Conservation (phyloP, 2,797 vertebrate genomes). For the Smutsia temminckii region DNA sequence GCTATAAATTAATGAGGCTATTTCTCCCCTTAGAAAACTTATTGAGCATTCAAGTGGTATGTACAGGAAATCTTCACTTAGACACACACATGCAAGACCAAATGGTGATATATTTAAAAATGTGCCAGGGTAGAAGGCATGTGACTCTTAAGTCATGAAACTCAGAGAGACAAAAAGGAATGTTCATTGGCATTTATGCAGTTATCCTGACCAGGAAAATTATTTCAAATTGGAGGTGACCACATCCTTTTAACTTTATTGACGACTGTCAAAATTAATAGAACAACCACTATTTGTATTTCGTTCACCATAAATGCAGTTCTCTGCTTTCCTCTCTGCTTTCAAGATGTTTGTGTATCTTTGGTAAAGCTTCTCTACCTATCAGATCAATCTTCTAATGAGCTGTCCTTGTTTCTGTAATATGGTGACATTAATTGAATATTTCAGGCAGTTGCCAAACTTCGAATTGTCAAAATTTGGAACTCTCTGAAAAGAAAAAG, state of each 20-base stretch:
- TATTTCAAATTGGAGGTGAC: slow-evolving; percentile 13
- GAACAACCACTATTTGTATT: background rate
- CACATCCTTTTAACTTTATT: background rate
- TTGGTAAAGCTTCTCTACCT: background rate
- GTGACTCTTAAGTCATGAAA: slow-evolving; percentile 6
- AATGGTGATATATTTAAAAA: slow-evolving; percentile 54
- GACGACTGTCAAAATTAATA: background rate
- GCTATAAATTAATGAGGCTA: slow-evolving; percentile 5
- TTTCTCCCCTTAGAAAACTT: slow-evolving; percentile 19
- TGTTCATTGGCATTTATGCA: background rate
- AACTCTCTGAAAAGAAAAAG: background rate
- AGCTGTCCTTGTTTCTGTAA: background rate
- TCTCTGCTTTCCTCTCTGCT: background rate
- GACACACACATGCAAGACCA: background rate
- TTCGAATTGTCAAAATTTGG: slow-evolving; percentile 5
- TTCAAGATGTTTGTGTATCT: background rate
- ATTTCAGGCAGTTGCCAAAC: background rate
- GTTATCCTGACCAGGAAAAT: slow-evolving; percentile 1
- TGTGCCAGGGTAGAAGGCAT: background rate
- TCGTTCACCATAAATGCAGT: background rate
- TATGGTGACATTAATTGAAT: background rate
- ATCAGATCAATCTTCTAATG: background rate
- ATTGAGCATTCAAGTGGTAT: background rate
- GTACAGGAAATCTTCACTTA: background rate
- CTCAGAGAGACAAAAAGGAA: background rate